These are phyloP conservation scores for Andrena bicolor DNA, from an alignment of 2,888 invertebrate genomes.

Conservation along the genomic window DNA sequence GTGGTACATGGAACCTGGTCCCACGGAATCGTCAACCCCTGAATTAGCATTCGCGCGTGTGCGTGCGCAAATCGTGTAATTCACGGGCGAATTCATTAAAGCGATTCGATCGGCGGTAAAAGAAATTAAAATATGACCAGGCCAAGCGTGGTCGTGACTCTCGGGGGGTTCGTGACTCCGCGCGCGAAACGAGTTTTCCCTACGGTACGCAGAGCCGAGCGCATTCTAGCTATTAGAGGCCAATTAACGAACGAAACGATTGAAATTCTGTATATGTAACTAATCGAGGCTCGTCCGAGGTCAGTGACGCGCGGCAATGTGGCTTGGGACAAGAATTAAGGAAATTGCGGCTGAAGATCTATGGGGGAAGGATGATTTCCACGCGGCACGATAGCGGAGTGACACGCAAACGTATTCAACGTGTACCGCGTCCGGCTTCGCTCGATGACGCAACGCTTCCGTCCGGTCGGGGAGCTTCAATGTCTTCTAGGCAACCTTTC, in stretches of 20 bases:
- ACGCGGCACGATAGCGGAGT: slow-evolving; percentile 23
- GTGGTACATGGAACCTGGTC: not conserved
- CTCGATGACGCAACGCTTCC: slow-evolving; percentile 62
- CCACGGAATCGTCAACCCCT: slow-evolving; percentile 26
- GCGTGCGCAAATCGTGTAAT: slow-evolving; percentile 43
- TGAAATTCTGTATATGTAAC: slow-evolving; percentile 58
- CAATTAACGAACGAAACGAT: slow-evolving; percentile 61
- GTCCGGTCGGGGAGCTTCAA: slow-evolving; percentile 42
- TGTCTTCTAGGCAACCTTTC: slow-evolving; percentile 21
- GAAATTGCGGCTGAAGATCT: slow-evolving; percentile 21
- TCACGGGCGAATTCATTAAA: slow-evolving; percentile 52
- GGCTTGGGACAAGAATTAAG: slow-evolving; percentile 16
- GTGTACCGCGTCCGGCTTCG: slow-evolving; percentile 51
- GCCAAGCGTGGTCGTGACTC: slow-evolving; percentile 51
- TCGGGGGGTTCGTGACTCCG: slow-evolving; percentile 34
- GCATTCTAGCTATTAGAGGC: slow-evolving; percentile 53
- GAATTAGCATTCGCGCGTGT: slow-evolving; percentile 4
- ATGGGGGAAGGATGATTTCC: slow-evolving; percentile 32
- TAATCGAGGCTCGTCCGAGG: slow-evolving; percentile 44
- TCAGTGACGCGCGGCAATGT: slow-evolving; percentile 33
- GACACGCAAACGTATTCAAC: slow-evolving; percentile 59
- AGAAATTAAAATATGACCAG: slow-evolving; percentile 45
- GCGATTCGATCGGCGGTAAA: slow-evolving; percentile 49
- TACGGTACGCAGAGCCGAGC: slow-evolving; percentile 17
- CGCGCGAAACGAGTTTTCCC: slow-evolving; percentile 55